A percentile compares a stretch with the other conserved stretches of the same genome.
These are phyloP conservation scores for Tipula lateralis DNA, from an alignment of 2,888 invertebrate genomes.

Conservation along the genomic window DNA sequence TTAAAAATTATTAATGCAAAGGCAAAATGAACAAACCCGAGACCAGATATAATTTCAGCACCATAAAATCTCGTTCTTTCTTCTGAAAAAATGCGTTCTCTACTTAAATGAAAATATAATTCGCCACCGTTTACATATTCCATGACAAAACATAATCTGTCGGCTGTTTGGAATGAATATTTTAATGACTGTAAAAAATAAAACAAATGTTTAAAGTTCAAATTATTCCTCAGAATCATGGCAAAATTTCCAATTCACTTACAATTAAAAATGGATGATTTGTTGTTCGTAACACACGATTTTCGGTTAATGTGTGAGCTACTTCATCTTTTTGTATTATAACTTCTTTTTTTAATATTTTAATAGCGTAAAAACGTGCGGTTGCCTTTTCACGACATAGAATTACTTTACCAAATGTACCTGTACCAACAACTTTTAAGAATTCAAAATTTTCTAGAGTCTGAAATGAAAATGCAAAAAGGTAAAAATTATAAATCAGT, in stretches of 20 bases:
- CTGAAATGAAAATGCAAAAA: slow-evolving; percentile 48
- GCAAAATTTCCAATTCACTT: slow-evolving; percentile 47
- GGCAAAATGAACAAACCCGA: slow-evolving; percentile 58
- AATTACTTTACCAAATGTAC: slow-evolving; percentile 98
- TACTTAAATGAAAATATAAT: slow-evolving; percentile 94
- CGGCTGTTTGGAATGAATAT: slow-evolving; percentile 98
- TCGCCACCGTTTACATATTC: slow-evolving; percentile 99
- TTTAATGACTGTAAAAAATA: slow-evolving; percentile 75
- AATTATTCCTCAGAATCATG: neutral
- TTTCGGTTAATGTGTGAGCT: slow-evolving; percentile 97
- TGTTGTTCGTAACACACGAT: slow-evolving; percentile 91
- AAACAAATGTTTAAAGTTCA: slow-evolving; percentile 29
- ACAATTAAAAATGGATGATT: slow-evolving; percentile 98
- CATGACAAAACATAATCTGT: slow-evolving; percentile 98
- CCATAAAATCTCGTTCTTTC: slow-evolving; percentile 97
- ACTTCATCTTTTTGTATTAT: slow-evolving; percentile 99
- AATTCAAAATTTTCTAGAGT: slow-evolving; percentile 99
- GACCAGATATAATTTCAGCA: slow-evolving; percentile 95
- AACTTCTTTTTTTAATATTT: slow-evolving; percentile 96
- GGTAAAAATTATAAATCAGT: no score
- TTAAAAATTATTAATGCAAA: neutral
- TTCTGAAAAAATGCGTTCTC: slow-evolving; percentile 87
- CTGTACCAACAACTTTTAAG: slow-evolving; percentile 94
- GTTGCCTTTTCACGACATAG: slow-evolving; percentile 93
- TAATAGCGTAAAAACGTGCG: slow-evolving; percentile 91